These are phyloP conservation scores for Creontiades dilutus DNA, from an alignment of 2,888 invertebrate genomes.

Conservation along the genomic window DNA sequence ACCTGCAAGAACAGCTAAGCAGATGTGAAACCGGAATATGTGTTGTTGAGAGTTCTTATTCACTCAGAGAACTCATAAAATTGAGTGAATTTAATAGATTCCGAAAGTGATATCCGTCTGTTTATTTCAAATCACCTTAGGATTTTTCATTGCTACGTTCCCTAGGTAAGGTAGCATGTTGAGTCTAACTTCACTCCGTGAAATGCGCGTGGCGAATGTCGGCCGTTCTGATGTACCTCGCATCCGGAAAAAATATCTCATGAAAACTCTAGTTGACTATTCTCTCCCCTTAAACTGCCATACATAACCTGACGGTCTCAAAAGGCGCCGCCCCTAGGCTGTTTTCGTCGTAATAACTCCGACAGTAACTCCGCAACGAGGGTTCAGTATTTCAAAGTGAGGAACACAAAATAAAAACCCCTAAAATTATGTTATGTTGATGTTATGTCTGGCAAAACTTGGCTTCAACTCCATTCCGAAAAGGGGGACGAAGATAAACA, in stretches of 20 bases:
- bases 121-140: too few relatives aligned
- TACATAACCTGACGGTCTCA: background rate
- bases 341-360: background rate
- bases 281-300: background rate
- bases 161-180: background rate
- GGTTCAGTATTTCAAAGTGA: constrained; percentile 20
- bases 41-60: too few relatives aligned
- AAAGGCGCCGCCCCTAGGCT: background rate
- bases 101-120: too few relatives aligned
- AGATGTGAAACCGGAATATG: too few relatives aligned
- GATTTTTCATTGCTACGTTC: too few relatives aligned
- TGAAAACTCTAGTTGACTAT: background rate
- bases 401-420: constrained; percentile 17
- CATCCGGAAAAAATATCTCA: background rate
- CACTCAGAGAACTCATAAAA: too few relatives aligned
- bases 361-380: background rate
- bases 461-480: constrained; percentile 32
- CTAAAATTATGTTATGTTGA: constrained; percentile 39
- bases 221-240: background rate
- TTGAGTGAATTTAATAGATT: too few relatives aligned
- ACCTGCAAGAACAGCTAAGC: too few relatives aligned
- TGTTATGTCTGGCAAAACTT: constrained; percentile 30
- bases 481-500: constrained; percentile 28
- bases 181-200: background rate
- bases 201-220: constrained; percentile 32